phyloP scores from a whole-genome alignment of 92 coral and sea anemone genomes.

The Phenganax marumi region DNA sequence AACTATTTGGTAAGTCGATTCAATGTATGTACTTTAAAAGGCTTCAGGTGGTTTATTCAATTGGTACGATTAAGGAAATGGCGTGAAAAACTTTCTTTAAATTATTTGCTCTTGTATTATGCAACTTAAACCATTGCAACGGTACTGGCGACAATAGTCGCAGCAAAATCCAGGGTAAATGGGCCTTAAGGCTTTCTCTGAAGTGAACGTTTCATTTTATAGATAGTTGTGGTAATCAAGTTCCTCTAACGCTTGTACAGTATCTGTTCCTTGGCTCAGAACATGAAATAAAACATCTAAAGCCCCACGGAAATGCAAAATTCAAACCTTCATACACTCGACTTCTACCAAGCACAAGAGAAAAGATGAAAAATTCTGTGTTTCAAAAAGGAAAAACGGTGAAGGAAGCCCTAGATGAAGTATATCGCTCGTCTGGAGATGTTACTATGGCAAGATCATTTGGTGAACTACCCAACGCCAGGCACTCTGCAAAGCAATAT shows the following conservation, averaged over 20 bases:
- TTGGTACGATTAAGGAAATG: too few species aligned
- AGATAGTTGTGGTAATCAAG: constrained; percentile 27
- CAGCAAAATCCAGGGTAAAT: constrained; percentile 41
- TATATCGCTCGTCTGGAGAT: constrained; percentile 48
- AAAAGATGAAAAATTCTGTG: constrained; percentile 31
- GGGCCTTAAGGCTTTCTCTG: constrained; percentile 42
- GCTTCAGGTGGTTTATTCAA: neutral
- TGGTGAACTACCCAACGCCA: constrained; percentile 47
- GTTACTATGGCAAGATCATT: constrained; percentile 44
- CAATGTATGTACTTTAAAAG: too few species aligned
- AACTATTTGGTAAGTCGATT: neutral
- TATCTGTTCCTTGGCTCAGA: constrained; percentile 45
- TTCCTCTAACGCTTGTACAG: constrained; percentile 42
- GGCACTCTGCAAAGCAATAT: constrained; percentile 34
- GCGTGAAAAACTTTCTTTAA: too few species aligned
- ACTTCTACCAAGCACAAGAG: constrained; percentile 38
- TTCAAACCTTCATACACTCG: constrained; percentile 35
- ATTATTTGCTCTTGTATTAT: too few species aligned
- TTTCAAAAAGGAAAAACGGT: constrained; percentile 30
- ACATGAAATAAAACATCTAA: constrained; percentile 22
- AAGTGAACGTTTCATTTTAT: neutral
- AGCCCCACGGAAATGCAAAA: constrained; percentile 49
- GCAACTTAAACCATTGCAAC: neutral
- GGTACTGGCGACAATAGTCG: constrained; percentile 38
- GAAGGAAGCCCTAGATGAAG: constrained; percentile 46